phyloP scores from a whole-genome alignment of 2,113 vertebrate species.

The Camelus bactrianus region DNA sequence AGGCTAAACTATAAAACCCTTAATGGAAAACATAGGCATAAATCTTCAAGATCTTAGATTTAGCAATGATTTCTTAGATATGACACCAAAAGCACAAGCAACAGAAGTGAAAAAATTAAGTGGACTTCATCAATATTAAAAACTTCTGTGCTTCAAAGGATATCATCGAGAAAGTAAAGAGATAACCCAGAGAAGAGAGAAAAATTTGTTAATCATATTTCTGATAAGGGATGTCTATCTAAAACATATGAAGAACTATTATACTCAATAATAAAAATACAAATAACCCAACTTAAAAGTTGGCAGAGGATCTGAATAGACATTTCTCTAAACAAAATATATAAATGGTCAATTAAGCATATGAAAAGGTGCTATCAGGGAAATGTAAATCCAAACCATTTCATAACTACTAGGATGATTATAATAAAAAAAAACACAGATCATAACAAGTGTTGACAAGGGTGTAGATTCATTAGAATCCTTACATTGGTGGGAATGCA shows the following conservation, averaged over 20 bases:
- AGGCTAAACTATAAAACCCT: background rate
- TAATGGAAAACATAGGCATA: too few species aligned
- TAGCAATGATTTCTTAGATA: too few species aligned
- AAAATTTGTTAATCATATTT: too few species aligned
- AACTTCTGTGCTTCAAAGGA: too few species aligned
- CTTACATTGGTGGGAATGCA: background rate
- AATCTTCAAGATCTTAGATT: too few species aligned
- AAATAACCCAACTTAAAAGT: conserved; percentile 4
- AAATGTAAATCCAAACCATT: background rate
- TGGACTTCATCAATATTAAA: too few species aligned
- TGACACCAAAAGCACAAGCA: too few species aligned
- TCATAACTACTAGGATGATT: background rate
- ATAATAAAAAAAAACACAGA: background rate
- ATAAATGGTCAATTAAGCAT: background rate
- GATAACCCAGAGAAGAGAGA: too few species aligned
- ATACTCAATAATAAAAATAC: background rate
- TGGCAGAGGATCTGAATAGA: background rate
- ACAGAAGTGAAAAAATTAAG: too few species aligned
- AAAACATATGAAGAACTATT: background rate
- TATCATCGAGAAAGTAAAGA: too few species aligned
- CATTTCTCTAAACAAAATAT: background rate
- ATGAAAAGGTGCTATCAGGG: background rate
- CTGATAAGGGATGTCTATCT: too few species aligned
- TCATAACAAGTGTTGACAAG: background rate
- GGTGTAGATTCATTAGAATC: background rate